These are phyloP conservation scores for Oscarella lobularis DNA, from an alignment of 37 sponge, comb jelly and placozoan genomes.

Conservation along the genomic window DNA sequence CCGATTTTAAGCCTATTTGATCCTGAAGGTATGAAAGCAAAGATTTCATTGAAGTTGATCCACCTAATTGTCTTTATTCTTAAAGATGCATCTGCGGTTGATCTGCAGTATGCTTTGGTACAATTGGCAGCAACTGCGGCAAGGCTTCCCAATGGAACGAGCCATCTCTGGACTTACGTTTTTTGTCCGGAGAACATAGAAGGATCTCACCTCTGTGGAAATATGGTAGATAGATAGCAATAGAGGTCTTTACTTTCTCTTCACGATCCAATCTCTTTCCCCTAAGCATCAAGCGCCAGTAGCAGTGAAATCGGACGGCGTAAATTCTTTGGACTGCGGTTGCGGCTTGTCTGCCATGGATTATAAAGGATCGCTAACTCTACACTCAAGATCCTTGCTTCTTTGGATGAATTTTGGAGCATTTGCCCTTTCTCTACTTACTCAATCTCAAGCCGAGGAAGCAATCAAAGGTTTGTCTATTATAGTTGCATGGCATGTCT, in stretches of 20 bases:
- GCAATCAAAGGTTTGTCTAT: constrained; percentile 24
- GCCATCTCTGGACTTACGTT: constrained; percentile 62
- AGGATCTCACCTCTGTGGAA: constrained; percentile 58
- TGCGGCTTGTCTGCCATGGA: constrained; percentile 68
- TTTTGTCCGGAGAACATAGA: constrained; percentile 34
- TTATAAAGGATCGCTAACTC: constrained; percentile 45
- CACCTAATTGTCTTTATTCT: neutral
- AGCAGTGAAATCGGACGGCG: constrained; percentile 29
- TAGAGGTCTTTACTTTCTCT: neutral
- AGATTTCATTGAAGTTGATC: neutral
- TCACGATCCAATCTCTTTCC: neutral
- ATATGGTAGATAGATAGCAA: constrained; percentile 31
- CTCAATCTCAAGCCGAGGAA: constrained; percentile 34
- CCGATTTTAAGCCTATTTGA: neutral
- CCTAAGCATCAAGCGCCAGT: constrained; percentile 4
- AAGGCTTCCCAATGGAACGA: constrained; percentile 39
- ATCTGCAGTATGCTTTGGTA: constrained; percentile 49
- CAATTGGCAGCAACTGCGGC: constrained; percentile 55
- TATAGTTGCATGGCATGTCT: neutral
- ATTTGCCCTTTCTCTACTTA: constrained; percentile 52
- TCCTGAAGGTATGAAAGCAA: neutral
- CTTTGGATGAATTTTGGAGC: constrained; percentile 70
- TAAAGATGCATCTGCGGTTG: constrained; percentile 17
- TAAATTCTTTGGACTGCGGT: constrained; percentile 56
- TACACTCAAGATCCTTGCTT: constrained; percentile 74